phyloP scores from a whole-genome alignment of 2,113 vertebrate genomes.

The Morphnarchus princeps region DNA sequence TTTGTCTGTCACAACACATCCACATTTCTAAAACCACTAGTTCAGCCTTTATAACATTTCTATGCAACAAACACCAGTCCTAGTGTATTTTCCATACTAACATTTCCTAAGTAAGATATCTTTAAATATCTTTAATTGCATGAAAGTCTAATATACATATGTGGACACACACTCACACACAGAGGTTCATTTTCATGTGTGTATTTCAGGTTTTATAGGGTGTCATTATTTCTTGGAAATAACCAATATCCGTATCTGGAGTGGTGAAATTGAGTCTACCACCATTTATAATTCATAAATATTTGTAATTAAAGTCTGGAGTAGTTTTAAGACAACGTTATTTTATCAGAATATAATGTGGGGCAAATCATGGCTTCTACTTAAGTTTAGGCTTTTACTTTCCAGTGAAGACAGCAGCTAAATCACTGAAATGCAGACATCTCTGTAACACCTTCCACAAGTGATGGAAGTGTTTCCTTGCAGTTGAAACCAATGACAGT shows the following conservation, averaged over 20 bases:
- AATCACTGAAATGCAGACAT: neutral
- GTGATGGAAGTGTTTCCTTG: neutral
- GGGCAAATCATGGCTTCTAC: neutral
- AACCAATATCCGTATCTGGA: fast-evolving
- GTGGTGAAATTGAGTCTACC: neutral
- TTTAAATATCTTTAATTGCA: neutral
- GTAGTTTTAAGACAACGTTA: neutral
- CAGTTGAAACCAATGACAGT: neutral
- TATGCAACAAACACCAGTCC: neutral
- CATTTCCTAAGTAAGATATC: neutral
- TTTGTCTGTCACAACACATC: neutral
- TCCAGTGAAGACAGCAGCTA: neutral
- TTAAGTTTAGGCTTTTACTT: neutral
- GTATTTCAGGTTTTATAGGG: neutral
- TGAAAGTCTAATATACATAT: neutral
- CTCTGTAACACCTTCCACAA: neutral
- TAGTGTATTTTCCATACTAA: neutral
- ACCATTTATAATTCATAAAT: neutral
- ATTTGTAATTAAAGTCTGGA: neutral
- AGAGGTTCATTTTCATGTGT: neutral
- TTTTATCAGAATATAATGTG: neutral
- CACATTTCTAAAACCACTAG: neutral
- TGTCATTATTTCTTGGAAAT: neutral
- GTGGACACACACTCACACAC: neutral
- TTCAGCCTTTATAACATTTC: neutral